These are phyloP conservation scores for Melanerpes aurifrons DNA, from an alignment of 2,113 vertebrate genomes.

Conservation along the genomic window DNA sequence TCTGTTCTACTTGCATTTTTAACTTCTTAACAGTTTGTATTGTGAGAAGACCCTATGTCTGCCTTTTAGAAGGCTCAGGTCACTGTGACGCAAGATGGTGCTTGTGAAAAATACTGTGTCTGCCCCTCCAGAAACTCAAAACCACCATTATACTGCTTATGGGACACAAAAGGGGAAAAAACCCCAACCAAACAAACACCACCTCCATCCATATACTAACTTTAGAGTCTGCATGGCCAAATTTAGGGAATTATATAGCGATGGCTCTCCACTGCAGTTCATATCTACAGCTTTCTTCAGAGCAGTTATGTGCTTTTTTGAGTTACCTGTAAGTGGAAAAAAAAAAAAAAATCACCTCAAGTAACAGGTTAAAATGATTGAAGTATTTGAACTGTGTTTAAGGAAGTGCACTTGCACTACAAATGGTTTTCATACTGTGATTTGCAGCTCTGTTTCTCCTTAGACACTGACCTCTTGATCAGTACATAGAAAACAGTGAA, in stretches of 20 bases:
- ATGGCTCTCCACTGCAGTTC: constrained; percentile 91
- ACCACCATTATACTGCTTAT: neutral
- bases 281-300: constrained; percentile 92
- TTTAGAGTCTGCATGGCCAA: constrained; percentile 92
- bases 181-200: neutral
- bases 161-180: neutral
- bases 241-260: constrained; percentile 93
- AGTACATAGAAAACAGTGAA: neutral
- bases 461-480: neutral
- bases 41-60: neutral
- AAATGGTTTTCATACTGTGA: neutral
- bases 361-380: neutral
- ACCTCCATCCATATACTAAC: constrained; percentile 73
- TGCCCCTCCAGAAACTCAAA: neutral
- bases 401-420: neutral
- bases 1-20: neutral
- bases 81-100: neutral
- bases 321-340: constrained; percentile 82
- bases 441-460: neutral
- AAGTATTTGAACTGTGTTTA: neutral
- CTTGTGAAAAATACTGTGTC: neutral
- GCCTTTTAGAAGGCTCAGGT: neutral
- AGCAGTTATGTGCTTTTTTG: constrained; percentile 87
- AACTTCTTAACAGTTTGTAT: neutral
- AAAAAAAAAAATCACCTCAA: neutral